phyloP scores from a whole-genome alignment of 2,113 vertebrate species.

The Eurypyga helias region DNA sequence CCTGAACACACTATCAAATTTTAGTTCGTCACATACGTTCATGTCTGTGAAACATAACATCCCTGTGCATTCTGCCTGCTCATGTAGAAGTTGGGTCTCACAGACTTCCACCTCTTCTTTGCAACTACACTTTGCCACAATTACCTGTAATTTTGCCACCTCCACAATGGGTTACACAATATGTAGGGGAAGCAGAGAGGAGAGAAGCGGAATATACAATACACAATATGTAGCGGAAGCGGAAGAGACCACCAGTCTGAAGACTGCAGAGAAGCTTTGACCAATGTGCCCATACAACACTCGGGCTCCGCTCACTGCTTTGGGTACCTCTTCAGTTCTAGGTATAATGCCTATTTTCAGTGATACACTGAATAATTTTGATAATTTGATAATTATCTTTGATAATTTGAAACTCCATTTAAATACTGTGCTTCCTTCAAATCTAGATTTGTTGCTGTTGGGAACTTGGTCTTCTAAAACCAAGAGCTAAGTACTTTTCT shows the following conservation, averaged over 20 bases:
- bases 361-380: too few relatives aligned
- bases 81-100: background rate
- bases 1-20: background rate
- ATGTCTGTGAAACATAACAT: background rate
- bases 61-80: background rate
- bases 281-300: background rate
- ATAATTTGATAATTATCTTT: too few relatives aligned
- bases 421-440: background rate
- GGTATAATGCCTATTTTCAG: background rate
- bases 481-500: background rate
- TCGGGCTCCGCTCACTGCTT: background rate
- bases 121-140: background rate
- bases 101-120: background rate
- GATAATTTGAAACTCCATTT: background rate
- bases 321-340: background rate
- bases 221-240: background rate
- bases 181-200: background rate
- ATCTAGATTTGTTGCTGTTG: background rate
- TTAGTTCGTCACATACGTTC: background rate
- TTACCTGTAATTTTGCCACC: background rate
- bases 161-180: background rate
- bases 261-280: background rate
- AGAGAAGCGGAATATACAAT: too few relatives aligned
- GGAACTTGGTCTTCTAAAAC: background rate
- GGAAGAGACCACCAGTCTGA: background rate